phyloP scores from a whole-genome alignment of 2,888 invertebrate species.

The Nemapogon koenigi region DNA sequence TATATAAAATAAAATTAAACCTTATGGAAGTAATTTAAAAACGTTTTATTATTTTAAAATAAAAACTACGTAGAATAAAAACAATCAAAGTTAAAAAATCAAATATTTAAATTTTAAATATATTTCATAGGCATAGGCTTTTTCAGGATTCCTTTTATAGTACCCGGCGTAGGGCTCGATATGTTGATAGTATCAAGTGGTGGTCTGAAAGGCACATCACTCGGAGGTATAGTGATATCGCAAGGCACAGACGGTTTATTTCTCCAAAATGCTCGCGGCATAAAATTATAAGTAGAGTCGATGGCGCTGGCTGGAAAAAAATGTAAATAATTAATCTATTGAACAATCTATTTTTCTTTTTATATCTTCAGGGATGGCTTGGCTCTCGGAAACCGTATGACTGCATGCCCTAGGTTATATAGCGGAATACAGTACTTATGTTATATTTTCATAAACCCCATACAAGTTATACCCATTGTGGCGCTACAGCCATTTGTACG shows the following conservation, averaged over 20 bases:
- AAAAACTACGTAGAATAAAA: constrained; percentile 5
- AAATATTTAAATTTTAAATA: constrained; percentile 24
- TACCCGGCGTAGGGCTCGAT: constrained; percentile 16
- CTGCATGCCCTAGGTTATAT: too few species aligned
- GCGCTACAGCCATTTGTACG: too few species aligned
- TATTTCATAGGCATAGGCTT: constrained; percentile 59
- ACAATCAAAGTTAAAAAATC: neutral
- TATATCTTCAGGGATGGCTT: too few species aligned
- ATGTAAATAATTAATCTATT: neutral
- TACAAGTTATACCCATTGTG: too few species aligned
- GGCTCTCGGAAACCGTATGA: too few species aligned
- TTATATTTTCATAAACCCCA: too few species aligned
- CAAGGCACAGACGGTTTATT: constrained; percentile 23
- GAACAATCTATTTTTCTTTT: too few species aligned
- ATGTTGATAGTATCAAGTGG: constrained; percentile 26
- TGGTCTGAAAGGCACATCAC: constrained; percentile 31
- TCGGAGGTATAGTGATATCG: constrained; percentile 25
- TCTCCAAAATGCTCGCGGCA: constrained; percentile 37
- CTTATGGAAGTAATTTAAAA: neutral
- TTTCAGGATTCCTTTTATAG: constrained; percentile 50
- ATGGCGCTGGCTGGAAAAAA: constrained; percentile 34
- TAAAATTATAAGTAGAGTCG: constrained; percentile 41
- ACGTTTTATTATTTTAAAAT: neutral
- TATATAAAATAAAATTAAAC: neutral
- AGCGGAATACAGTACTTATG: too few species aligned